A percentile compares a stretch with the other conserved stretches of the same genome.
phyloP scores from a whole-genome alignment of 2,113 vertebrate genomes.

The Regulus satrapa region DNA sequence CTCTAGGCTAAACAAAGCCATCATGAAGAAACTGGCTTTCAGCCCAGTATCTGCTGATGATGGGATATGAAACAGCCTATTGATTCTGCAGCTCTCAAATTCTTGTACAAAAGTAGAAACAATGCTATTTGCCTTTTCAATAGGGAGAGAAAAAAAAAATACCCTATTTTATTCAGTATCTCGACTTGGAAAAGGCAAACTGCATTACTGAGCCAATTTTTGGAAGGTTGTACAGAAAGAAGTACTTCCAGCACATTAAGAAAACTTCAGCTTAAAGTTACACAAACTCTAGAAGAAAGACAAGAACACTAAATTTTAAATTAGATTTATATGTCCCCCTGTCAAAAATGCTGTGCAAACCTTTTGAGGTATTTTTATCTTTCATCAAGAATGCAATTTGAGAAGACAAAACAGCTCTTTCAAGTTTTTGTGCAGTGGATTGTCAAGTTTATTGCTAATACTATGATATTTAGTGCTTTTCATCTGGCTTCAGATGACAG shows the following conservation, averaged over 20 bases:
- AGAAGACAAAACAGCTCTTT: not conserved
- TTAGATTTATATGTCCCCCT: not conserved
- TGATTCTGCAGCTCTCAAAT: constrained; percentile 20
- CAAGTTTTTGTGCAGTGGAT: not conserved
- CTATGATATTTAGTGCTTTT: not conserved
- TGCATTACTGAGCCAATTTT: not conserved
- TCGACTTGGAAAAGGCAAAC: not conserved
- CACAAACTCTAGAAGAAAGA: not conserved
- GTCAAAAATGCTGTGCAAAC: not conserved
- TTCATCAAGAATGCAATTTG: not conserved
- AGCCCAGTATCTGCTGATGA: constrained; percentile 51
- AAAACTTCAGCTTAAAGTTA: not conserved
- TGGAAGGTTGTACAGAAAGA: not conserved
- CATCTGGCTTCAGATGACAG: not conserved
- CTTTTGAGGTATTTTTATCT: not conserved
- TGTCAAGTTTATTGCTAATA: not conserved
- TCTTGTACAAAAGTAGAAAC: constrained; percentile 9
- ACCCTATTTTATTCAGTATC: not conserved
- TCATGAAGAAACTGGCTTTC: constrained; percentile 38
- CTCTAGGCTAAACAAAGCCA: constrained; percentile 40
- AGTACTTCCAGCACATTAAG: not conserved
- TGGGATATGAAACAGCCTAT: constrained; percentile 41
- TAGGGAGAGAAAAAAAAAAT: not conserved
- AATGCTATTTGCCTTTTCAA: constrained; percentile 25
- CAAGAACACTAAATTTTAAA: not conserved